Percentiles rank a stretch among this genome's conserved stretches.
Evolutionary conservation across 2,888 invertebrate genomes (phyloP).

Genomic region (Brachyptera risi): DNA sequence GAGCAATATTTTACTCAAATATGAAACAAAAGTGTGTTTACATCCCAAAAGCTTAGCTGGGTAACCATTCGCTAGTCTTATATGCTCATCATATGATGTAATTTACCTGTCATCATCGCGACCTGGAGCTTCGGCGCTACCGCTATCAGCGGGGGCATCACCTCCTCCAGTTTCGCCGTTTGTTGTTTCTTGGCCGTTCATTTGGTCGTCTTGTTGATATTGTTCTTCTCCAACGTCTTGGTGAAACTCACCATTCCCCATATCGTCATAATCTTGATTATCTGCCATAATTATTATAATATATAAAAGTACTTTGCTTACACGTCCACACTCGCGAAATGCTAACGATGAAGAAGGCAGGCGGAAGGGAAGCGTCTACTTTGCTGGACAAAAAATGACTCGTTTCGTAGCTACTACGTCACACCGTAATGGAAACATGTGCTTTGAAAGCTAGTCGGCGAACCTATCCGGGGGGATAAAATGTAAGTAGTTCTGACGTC

Average conservation of each 20-base stretch:
- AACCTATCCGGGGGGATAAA: neutral
- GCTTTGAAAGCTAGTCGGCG: neutral
- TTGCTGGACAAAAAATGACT: slow-evolving; percentile 8
- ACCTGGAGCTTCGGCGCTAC: slow-evolving; percentile 69
- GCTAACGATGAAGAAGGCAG: slow-evolving; percentile 27
- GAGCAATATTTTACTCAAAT: neutral
- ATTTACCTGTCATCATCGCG: slow-evolving; percentile 63
- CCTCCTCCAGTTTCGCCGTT: slow-evolving; percentile 51
- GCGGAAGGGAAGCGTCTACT: slow-evolving; percentile 21
- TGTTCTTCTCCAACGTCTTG: slow-evolving; percentile 50
- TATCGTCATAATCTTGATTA: slow-evolving; percentile 60
- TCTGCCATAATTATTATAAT: slow-evolving; percentile 48
- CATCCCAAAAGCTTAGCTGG: no score
- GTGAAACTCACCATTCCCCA: slow-evolving; percentile 79
- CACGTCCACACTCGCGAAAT: slow-evolving; percentile 23
- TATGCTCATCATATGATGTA: no score
- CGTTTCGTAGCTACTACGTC: neutral
- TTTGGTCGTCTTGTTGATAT: slow-evolving; percentile 53
- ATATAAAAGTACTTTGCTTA: neutral
- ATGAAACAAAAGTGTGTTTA: neutral
- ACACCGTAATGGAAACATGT: neutral
- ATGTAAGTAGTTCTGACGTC: neutral
- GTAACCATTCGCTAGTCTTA: no score
- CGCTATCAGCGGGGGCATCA: slow-evolving; percentile 62
- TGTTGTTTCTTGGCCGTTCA: slow-evolving; percentile 37